Conservation (phyloP, 2,113 vertebrate genomes). For the Camarhynchus parvulus region DNA sequence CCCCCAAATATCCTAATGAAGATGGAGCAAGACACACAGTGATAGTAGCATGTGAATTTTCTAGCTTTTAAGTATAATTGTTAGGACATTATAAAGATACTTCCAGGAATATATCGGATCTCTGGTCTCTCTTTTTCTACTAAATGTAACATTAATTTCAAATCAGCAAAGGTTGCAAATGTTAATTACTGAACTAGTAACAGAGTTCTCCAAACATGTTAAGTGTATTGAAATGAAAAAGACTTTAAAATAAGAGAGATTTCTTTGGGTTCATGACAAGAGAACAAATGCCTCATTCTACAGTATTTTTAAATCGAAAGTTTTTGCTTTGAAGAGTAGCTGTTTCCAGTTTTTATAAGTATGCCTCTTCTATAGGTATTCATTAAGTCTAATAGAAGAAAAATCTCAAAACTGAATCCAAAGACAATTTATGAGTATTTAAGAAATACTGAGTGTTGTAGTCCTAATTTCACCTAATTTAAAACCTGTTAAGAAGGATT, state of each 20-base stretch:
- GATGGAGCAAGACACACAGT: neutral
- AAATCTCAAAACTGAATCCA: neutral
- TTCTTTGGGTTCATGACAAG: neutral
- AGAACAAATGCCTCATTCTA: neutral
- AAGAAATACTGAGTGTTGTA: neutral
- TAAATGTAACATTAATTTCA: neutral
- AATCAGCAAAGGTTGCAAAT: neutral
- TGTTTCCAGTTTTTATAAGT: neutral
- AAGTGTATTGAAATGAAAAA: neutral
- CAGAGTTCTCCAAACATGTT: neutral
- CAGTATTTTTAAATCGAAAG: neutral
- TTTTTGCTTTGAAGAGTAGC: neutral
- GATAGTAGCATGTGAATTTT: neutral
- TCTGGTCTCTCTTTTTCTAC: neutral
- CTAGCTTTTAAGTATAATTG: neutral
- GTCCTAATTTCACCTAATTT: neutral
- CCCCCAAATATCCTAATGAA: neutral
- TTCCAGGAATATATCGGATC: neutral
- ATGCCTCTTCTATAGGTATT: neutral
- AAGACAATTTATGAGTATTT: neutral
- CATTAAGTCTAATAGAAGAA: neutral
- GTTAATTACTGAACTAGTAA: neutral
- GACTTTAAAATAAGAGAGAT: neutral
- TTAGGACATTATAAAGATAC: neutral
- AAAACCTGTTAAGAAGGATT: neutral